Percentiles rank a stretch among this genome's conserved stretches.
phyloP scores from a whole-genome alignment of 2,113 vertebrate species.

The Elephas maximus region DNA sequence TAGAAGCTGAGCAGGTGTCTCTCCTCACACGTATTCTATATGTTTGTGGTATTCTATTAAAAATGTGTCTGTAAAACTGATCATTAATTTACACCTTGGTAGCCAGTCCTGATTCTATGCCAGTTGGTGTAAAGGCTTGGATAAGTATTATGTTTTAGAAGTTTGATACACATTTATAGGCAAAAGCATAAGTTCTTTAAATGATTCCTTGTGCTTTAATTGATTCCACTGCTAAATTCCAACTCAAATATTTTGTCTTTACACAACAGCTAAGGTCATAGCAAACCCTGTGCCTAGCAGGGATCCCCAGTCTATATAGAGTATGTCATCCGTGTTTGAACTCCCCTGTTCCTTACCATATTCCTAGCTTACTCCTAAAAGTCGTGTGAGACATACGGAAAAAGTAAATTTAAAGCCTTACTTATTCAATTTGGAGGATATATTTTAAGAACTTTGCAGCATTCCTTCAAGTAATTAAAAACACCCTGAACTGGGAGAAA shows the following conservation, averaged over 20 bases:
- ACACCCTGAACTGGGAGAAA: neutral
- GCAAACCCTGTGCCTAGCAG: neutral
- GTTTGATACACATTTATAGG: neutral
- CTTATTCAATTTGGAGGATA: neutral
- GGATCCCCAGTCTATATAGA: fast-evolving
- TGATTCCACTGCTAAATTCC: neutral
- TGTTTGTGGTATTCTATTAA: slow-evolving; percentile 12
- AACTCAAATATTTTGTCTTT: neutral
- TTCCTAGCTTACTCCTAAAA: neutral
- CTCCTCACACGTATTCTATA: neutral
- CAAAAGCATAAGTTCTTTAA: slow-evolving; percentile 23
- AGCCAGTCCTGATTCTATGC: neutral
- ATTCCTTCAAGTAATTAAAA: slow-evolving; percentile 48
- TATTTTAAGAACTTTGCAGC: neutral
- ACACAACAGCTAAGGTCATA: neutral
- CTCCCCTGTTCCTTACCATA: neutral
- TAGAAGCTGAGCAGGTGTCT: slow-evolving; percentile 5
- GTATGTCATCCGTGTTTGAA: neutral
- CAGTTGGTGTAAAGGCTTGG: neutral
- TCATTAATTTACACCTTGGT: slow-evolving; percentile 21
- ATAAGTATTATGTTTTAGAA: slow-evolving; percentile 3
- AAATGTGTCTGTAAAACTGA: neutral
- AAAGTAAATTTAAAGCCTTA: neutral
- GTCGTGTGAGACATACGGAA: neutral
- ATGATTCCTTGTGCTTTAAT: neutral